Conservation (phyloP, 2,797 vertebrate species). For the Limnodromus scolopaceus region DNA sequence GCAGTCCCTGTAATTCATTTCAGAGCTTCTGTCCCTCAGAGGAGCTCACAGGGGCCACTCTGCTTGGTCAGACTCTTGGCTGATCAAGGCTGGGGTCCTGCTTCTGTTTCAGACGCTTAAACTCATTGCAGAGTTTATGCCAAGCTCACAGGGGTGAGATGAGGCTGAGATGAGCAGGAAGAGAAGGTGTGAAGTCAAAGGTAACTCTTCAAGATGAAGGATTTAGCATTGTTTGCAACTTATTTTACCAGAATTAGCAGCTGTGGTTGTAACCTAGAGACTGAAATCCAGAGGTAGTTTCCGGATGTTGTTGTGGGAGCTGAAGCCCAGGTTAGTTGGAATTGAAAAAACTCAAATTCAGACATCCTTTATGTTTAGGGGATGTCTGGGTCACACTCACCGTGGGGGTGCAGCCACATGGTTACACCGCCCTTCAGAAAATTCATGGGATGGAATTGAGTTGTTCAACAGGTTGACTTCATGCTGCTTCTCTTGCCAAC, state of each 20-base stretch:
- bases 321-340: not conserved
- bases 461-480: not conserved
- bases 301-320: not conserved
- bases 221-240: not conserved
- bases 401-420: not conserved
- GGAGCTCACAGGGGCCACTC: not conserved
- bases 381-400: rapidly evolving
- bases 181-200: not conserved
- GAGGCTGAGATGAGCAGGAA: rapidly evolving
- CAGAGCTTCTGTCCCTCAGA: not conserved
- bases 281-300: not conserved
- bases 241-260: not conserved
- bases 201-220: not conserved
- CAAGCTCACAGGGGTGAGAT: rapidly evolving
- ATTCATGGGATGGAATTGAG: not conserved
- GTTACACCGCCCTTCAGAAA: not conserved
- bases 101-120: not conserved
- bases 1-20: rapidly evolving
- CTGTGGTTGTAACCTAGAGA: not conserved
- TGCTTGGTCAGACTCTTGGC: rapidly evolving
- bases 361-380: not conserved
- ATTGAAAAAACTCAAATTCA: not conserved
- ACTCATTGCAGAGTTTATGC: not conserved
- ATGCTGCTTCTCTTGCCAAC: not conserved
- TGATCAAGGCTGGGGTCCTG: no score